Base-by-base conservation (phyloP, 2,888 invertebrate species). In the Cryptosula pallasiana region DNA sequence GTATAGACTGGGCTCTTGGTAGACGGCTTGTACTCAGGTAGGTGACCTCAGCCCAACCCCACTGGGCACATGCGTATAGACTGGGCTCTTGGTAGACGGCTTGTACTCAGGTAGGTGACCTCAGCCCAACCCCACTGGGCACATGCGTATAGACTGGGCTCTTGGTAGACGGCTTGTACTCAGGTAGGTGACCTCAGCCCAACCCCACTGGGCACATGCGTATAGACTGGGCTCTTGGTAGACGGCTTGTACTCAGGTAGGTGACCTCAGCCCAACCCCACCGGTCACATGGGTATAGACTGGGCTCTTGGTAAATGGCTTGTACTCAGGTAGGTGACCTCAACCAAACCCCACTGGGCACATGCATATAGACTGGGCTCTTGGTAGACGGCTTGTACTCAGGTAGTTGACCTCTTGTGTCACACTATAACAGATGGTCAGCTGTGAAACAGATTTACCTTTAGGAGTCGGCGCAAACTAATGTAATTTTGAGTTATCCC, bases 41-140 rank as follows among this genome's bases (percentile, higher is more conserved):
- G 32, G 27, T 63, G 25, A 23, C 25, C 9, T 16, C 63, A 63
- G 27, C 25, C 63, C 63, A 27, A 63, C 32, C 29, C 63, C 5
- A 27, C 63, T 32, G 63, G 63, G 13, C 63, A 63, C 32, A 32
- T 63, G 16, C 29, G 63, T 9, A 63, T 34, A 32, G 63, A 63
- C 13, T 63, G 63, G 63, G 20, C 63, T 3, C 3, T 63, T 29
- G 63, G 63, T 32, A 63, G 32, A 32, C 45, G 32, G 29, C 13
- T 63, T 63, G 13, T 32, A 16, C 25, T 27, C 63, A 13, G 13
- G 25, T 32, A 32, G 32, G 27, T 63, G 23, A 5, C 55, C 9
- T 16, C 63, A 63, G 27, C 25, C 63, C 63, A 27, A 63, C 32
- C 29, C 63, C 5, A 27, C 63, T 32, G 63, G 63, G 13, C 63